These are phyloP conservation scores for Luehdorfia chinensis DNA, from an alignment of 1,140 invertebrate species.

Conservation along the genomic window DNA sequence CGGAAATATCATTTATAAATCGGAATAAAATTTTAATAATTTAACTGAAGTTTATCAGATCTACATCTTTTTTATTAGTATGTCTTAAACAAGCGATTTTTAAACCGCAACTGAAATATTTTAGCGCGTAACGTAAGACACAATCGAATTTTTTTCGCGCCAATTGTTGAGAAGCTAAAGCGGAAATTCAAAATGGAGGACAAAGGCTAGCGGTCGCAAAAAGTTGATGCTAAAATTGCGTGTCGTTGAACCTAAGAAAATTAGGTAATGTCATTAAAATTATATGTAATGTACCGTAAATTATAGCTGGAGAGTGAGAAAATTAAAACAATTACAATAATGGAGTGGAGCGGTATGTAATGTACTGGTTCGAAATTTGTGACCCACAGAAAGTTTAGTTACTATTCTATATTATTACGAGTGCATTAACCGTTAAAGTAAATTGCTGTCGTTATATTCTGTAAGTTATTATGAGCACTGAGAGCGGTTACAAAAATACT, in stretches of 20 bases:
- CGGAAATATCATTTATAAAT: no score
- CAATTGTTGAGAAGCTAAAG: slow-evolving; percentile 12
- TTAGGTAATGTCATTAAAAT: slow-evolving; percentile 16
- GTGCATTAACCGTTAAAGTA: neutral
- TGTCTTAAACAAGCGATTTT: no score
- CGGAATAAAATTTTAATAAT: no score
- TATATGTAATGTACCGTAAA: slow-evolving; percentile 18
- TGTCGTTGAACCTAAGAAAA: slow-evolving; percentile 17
- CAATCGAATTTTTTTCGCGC: slow-evolving; percentile 10
- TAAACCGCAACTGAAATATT: no score
- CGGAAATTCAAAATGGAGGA: slow-evolving; percentile 17
- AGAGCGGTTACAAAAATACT: neutral
- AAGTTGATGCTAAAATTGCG: slow-evolving; percentile 4
- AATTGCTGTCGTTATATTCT: no score
- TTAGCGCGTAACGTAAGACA: neutral
- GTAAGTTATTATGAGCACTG: no score
- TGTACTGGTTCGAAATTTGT: neutral
- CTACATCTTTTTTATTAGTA: no score
- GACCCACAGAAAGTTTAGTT: neutral
- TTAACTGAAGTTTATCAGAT: no score
- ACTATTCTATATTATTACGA: neutral
- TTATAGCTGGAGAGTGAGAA: slow-evolving; percentile 9
- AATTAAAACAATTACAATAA: slow-evolving; percentile 17
- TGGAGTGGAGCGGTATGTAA: neutral
- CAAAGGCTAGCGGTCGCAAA: slow-evolving; percentile 19